Percentiles rank a stretch among this genome's conserved stretches.
These are phyloP conservation scores for Melanostoma mellinum DNA, from an alignment of 2,888 invertebrate species.

Conservation along the genomic window DNA sequence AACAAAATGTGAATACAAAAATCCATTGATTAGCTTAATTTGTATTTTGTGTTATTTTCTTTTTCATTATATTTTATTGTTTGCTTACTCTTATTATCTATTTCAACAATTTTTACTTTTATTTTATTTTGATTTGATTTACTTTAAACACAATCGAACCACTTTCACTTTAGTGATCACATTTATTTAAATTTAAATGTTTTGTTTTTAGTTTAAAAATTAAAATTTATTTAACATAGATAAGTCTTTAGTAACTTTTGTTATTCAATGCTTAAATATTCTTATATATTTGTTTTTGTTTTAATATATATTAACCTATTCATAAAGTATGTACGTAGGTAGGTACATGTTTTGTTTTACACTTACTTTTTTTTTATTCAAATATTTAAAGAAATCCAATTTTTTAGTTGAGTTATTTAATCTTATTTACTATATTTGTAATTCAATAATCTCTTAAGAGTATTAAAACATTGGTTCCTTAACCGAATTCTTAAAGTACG, in stretches of 20 bases:
- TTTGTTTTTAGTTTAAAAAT: conserved; percentile 18
- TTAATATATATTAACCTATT: conserved; percentile 41
- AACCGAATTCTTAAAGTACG: conserved; percentile 44
- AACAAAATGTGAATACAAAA: conserved; percentile 62
- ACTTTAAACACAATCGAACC: conserved; percentile 33
- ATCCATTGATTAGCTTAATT: conserved; percentile 41
- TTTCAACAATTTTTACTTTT: conserved; percentile 20
- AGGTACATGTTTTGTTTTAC: conserved; percentile 16
- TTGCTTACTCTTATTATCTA: conserved; percentile 30
- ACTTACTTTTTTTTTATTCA: conserved; percentile 48
- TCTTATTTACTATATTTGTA: conserved; percentile 13
- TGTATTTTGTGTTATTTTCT: conserved; percentile 36
- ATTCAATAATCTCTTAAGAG: conserved; percentile 22
- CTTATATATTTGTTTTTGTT: conserved; percentile 33
- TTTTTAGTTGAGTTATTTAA: conserved; percentile 24
- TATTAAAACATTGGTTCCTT: conserved; percentile 63
- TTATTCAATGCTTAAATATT: conserved; percentile 38
- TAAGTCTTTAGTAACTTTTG: conserved; percentile 56
- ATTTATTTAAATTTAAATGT: conserved; percentile 4
- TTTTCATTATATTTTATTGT: conserved; percentile 52
- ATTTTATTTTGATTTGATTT: conserved; percentile 26
- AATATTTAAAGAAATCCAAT: conserved; percentile 72
- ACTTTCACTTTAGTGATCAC: conserved; percentile 36
- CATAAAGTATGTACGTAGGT: conserved; percentile 39
- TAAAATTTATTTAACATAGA: conserved; percentile 29